These are phyloP conservation scores for Latheticus oryzae DNA, from an alignment of 2,888 invertebrate species.

Conservation along the genomic window DNA sequence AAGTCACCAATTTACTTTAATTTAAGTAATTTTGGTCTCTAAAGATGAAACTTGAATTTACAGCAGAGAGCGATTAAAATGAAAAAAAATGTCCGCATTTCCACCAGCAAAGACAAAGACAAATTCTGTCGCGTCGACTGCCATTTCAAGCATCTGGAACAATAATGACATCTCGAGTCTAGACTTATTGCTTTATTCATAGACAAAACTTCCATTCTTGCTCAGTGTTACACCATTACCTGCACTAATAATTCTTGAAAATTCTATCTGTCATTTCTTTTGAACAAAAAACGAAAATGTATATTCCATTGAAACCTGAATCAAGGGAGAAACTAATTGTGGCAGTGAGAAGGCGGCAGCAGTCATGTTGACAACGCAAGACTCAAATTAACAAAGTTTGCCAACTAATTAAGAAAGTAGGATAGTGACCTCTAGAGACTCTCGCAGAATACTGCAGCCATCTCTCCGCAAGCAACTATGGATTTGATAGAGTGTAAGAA, in stretches of 20 bases:
- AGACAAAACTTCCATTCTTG: constrained; percentile 9
- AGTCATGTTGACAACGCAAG: constrained; percentile 61
- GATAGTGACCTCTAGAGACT: constrained; percentile 59
- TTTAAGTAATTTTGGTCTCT: too few relatives aligned
- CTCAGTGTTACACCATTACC: neutral
- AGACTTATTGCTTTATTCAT: constrained; percentile 16
- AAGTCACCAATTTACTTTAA: too few relatives aligned
- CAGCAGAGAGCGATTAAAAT: too few relatives aligned
- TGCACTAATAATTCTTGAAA: neutral
- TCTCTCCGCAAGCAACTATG: constrained; percentile 44
- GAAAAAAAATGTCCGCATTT: too few relatives aligned
- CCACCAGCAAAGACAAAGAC: too few relatives aligned
- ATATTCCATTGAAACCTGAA: constrained; percentile 37
- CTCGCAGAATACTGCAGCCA: constrained; percentile 43
- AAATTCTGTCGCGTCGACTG: too few relatives aligned
- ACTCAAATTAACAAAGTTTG: constrained; percentile 64
- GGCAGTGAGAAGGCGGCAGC: constrained; percentile 45
- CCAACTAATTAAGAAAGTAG: constrained; percentile 65
- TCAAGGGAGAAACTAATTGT: constrained; percentile 39
- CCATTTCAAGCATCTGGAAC: constrained; percentile 19
- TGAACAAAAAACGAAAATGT: constrained; percentile 25
- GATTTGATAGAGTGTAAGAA: constrained; percentile 50
- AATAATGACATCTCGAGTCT: constrained; percentile 15
- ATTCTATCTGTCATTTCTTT: neutral
- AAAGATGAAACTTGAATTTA: too few relatives aligned